These are phyloP conservation scores for Podarcis muralis DNA, from an alignment of 2,113 vertebrate species.

Conservation along the genomic window DNA sequence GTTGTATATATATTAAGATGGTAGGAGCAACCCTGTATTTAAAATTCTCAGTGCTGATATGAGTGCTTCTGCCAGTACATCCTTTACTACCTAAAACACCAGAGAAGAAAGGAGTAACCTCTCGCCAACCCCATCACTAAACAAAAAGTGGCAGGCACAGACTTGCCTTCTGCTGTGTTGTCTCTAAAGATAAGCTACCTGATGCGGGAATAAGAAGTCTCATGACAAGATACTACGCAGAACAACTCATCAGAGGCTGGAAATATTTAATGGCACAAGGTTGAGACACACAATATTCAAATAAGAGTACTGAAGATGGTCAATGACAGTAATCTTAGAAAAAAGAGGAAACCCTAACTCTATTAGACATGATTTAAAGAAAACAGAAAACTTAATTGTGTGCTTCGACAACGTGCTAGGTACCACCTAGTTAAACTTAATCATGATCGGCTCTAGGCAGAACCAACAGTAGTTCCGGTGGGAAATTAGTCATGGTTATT, in stretches of 20 bases:
- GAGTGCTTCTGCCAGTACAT: not conserved
- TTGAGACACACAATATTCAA: not conserved
- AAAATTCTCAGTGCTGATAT: not conserved
- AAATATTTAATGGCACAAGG: not conserved
- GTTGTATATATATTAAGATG: not conserved
- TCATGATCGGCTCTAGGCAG: not conserved
- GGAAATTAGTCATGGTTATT: not conserved
- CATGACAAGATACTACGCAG: not conserved
- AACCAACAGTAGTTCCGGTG: not conserved
- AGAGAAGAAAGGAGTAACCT: not conserved
- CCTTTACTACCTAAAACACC: too few species aligned
- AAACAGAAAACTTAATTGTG: not conserved
- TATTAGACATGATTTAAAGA: not conserved
- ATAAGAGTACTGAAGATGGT: not conserved
- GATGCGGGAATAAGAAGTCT: not conserved
- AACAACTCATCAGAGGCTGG: not conserved
- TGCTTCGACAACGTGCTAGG: not conserved
- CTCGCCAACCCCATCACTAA: not conserved
- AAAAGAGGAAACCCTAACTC: not conserved
- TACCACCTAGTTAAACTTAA: not conserved
- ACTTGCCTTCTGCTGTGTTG: not conserved
- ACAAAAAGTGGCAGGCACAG: not conserved
- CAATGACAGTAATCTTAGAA: not conserved
- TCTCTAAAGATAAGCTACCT: not conserved
- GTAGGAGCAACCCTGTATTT: not conserved